phyloP scores from a whole-genome alignment of 64 coral and sea anemone genomes.

The Montipora capricornis region DNA sequence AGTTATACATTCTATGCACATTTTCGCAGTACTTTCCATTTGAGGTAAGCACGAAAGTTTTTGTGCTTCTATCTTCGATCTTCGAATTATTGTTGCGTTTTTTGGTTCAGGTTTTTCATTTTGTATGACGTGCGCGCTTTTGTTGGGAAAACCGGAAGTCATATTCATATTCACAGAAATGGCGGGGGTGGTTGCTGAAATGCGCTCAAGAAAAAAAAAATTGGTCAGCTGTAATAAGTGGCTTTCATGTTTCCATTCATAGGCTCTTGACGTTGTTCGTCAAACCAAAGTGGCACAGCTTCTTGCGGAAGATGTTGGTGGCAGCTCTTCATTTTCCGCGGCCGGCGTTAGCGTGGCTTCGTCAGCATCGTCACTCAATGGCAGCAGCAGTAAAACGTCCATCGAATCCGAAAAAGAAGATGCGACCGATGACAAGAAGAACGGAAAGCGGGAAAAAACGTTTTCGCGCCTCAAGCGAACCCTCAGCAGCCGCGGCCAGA shows the following conservation, averaged over 20 bases:
- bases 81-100: too few species aligned
- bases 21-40: too few species aligned
- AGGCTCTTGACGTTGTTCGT: conserved; percentile 97
- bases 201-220: neutral
- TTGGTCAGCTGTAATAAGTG: neutral
- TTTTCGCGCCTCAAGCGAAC: conserved; percentile 92
- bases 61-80: too few species aligned
- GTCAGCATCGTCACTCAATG: conserved; percentile 63
- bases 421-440: conserved; percentile 90
- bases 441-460: conserved; percentile 97
- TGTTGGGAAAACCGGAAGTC: too few species aligned
- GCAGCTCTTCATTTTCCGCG: conserved; percentile 42
- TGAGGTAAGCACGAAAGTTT: too few species aligned
- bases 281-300: conserved; percentile 98
- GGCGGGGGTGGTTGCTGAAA: neutral
- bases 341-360: conserved; percentile 59
- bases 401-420: conserved; percentile 68
- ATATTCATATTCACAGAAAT: too few species aligned
- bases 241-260: neutral
- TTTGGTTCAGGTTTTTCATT: too few species aligned
- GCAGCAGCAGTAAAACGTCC: conserved; percentile 63
- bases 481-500: conserved; percentile 93
- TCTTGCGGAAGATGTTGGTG: conserved; percentile 83
- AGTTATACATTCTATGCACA: neutral
- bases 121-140: too few species aligned